Base-by-base conservation (phyloP, 2,113 vertebrate species). In the Pangasianodon gigas region DNA sequence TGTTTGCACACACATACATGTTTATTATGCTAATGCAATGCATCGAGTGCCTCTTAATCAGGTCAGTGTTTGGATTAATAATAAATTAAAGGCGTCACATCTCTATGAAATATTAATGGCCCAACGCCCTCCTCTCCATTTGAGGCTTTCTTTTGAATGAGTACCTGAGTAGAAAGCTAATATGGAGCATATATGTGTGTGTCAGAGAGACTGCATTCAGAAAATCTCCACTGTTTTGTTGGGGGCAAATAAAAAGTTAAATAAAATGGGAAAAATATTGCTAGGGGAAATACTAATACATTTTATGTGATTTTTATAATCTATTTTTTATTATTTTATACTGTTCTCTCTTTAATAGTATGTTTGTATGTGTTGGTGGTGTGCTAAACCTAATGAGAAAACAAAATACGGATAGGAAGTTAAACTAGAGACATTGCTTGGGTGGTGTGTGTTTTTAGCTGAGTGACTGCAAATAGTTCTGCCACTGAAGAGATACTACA, bases 41-140 rank as follows among this genome's bases (percentile, higher is more conserved):
- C 79, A 54, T 3, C 51, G 16, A 82, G 19, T 54, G 48, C 91
- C 85, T 93, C 91, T 87, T 90, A 87, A 82, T 92, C 85, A 93
- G 93, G 91, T 90, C 91, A 85, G 93, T 91, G 93, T 93, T 94
- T 92, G 91, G 93, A 95, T 95, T 92, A 95, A 96, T 95, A 94
- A 94, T 93, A 82, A 93, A 95, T 95, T 91, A 91, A 95, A 94
- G 94, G 92, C 94, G 91, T 92, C 89, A 92, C 26, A 32, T 32
- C 87, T 91, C 90, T 89, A 90, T 95, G 84, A 94, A 95, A 94
- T 94, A 95, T 95, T 94, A 93, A 95, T 95, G 92, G 84, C 41
- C 14, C 37, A 46, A 80, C 58, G 29, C 56, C 56, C 58, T 88
- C 19, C 4, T 65, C 75, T 88, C 2, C 18, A 48, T 52, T 26